Conservation (phyloP, 2,888 invertebrate genomes). For the Eretmocerus hayati region DNA sequence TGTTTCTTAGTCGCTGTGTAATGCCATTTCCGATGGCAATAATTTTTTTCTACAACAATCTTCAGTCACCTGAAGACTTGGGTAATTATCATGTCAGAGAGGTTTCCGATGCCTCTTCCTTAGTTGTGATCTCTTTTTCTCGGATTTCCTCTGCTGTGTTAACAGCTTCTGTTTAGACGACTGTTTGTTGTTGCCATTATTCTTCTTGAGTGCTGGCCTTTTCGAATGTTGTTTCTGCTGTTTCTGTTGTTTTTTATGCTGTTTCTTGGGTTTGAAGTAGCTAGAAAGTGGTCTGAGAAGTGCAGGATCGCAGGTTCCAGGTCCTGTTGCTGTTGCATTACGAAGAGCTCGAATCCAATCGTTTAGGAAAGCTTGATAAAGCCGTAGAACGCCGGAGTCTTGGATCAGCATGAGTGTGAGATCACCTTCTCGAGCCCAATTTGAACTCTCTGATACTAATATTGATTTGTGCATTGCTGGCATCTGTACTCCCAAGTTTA, state of each 20-base stretch:
- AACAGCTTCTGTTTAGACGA: conserved; percentile 5
- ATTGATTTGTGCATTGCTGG: conserved; percentile 31
- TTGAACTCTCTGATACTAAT: conserved; percentile 44
- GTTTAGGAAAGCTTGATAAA: conserved; percentile 54
- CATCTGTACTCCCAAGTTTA: conserved; percentile 44
- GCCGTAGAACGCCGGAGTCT: conserved; percentile 57
- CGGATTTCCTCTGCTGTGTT: conserved; percentile 6
- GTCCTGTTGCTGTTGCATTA: conserved; percentile 37
- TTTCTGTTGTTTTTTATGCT: conserved; percentile 1
- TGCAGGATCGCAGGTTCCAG: conserved; percentile 37
- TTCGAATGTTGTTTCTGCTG: neutral
- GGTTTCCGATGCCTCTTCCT: conserved; percentile 31
- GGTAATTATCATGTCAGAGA: too few species aligned
- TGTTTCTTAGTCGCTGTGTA: too few species aligned
- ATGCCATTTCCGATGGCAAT: too few species aligned
- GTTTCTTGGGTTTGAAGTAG: conserved; percentile 19
- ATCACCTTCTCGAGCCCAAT: conserved; percentile 49
- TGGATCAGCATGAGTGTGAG: conserved; percentile 53
- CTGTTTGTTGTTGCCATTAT: too few species aligned
- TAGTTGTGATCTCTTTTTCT: conserved; percentile 19
- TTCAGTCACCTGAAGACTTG: too few species aligned
- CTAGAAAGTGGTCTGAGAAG: conserved; percentile 27
- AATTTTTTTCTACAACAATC: too few species aligned
- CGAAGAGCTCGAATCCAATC: conserved; percentile 54
- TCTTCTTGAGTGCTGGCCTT: conserved; percentile 5